Evolutionary conservation across 2,113 vertebrate species (phyloP), one percentile per base, ranked within the genome.

Genomic region (Leucoraja erinaceus): DNA sequence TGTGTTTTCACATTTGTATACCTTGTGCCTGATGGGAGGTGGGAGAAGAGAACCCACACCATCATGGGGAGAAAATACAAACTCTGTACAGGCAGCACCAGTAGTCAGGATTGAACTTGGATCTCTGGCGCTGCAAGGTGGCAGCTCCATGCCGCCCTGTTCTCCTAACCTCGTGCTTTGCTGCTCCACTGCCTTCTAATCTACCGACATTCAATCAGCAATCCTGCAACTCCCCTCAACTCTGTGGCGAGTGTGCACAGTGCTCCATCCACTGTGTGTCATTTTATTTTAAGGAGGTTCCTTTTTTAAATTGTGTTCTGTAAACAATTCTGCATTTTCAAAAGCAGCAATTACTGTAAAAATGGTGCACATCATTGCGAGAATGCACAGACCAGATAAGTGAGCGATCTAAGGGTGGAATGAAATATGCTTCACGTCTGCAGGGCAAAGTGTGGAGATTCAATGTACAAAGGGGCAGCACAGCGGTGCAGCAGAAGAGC

Each of bases 201-300:
- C 59, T 14, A 63, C 31, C 56, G n/a, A 31, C 28, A 63, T 33
- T 66, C 59, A 63, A 63, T 66, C 12, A n/a, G 59, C 61, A 63
- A 31, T 63, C 74, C 59, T 63, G 33, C 25, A 66, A 63, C 28
- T 66, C 63, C 59, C 28, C 63, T 63, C 59, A 63, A 4, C n/a
- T 28, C 59, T 31, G 7, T 63, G n/a, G 83, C 83, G 16, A 31
- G 83, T n/a, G 31, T 88, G 83, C 83, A 88, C 28, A 86, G 83
- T 88, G 83, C 59, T 88, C 83, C 83, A 88, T 88, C 83, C 63
- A n/a, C 83, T 88, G 83, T 88, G 83, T 63, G 83, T 88, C 83
- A 88, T 63, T 31, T 66, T 31, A 66, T 31, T 63, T 63, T 66
- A 31, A 31, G 38, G 59, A 66, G 28, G 5, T 63, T n/a, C 63